Evolutionary conservation across 2,888 invertebrate genomes (phyloP).

Genomic region (Diarsia dahlii): DNA sequence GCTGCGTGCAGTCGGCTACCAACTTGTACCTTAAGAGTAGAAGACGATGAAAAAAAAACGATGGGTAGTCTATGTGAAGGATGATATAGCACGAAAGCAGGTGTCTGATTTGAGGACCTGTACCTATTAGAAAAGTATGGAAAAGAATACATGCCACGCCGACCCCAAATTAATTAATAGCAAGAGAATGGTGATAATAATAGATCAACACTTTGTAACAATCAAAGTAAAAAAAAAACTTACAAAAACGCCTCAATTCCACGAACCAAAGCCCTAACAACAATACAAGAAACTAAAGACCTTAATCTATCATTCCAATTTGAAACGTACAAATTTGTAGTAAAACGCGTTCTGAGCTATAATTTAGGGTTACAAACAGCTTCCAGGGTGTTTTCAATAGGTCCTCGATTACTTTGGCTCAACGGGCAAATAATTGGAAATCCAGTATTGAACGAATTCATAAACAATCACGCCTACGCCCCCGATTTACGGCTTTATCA

Average conservation of each 20-base stretch:
- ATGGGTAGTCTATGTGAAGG: too few relatives aligned
- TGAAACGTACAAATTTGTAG: slow-evolving; percentile 47
- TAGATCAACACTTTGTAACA: not conserved
- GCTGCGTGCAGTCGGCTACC: too few relatives aligned
- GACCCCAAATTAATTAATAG: too few relatives aligned
- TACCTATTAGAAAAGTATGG: too few relatives aligned
- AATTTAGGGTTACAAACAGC: slow-evolving; percentile 62
- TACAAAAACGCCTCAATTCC: slow-evolving; percentile 11
- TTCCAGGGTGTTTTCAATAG: slow-evolving; percentile 63
- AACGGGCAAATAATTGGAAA: slow-evolving; percentile 62
- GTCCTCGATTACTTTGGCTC: slow-evolving; percentile 51
- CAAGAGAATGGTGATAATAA: too few relatives aligned
- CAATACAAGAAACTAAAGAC: slow-evolving; percentile 42
- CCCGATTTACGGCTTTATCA: slow-evolving; percentile 75
- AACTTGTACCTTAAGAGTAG: too few relatives aligned
- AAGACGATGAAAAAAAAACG: too few relatives aligned
- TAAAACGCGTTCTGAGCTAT: slow-evolving; percentile 54
- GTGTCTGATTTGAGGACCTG: too few relatives aligned
- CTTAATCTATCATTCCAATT: slow-evolving; percentile 57
- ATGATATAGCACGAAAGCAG: too few relatives aligned
- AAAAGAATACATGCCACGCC: too few relatives aligned
- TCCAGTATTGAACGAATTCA: slow-evolving; percentile 70
- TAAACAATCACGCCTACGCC: slow-evolving; percentile 79
- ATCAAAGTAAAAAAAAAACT: not conserved
- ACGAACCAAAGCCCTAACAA: not conserved